Base-by-base conservation (phyloP, 2,888 invertebrate genomes). In the Hermodice carunculata region DNA sequence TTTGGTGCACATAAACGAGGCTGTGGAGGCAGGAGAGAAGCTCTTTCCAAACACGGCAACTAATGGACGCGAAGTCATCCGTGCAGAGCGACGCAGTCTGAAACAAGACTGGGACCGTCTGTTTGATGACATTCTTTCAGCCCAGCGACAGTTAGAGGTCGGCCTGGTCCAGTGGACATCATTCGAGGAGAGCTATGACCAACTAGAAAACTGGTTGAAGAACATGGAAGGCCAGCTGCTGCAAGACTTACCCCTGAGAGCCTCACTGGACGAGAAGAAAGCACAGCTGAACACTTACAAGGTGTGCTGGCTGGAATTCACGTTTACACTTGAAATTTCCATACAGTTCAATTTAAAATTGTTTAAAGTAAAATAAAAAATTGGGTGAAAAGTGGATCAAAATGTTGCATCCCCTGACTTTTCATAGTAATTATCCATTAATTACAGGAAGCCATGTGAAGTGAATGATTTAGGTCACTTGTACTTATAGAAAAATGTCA, bases 31-130 rank as follows among this genome's bases (percentile, higher is more conserved):
- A 0, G 95, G 95, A 2, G 97, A 98, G 81, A 92, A 93, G 83
- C 90, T 97, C n/a, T 89, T 95, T 67, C 94, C 96, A 0, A 95
- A 95, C 85, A 98, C 96, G 1, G 94, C 96, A 11, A 92, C 96
- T 0, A 91, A 92, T 75, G 97, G 97, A 0, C 90, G 97, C 68
- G 97, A 98, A 85, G 90, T 90, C 58, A 92, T 97, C 61, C 90
- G 97, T n/a, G 91, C 92, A 72, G 94, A 96, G 83, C 87, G 96
- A 63, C 89, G 94, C 78, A 89, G 90, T 29, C 89, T 94, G 19
- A 90, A 94, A 76, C 93, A 94, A 81, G 89, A 93, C 80, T 96
- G 95, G 94, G 96, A 97, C 78, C 91, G 90, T 82, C 88, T 96
- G 0, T 92, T 93, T 70, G 94, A 94, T 79, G 92, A 92, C 52